Base-by-base conservation (phyloP, 1,140 invertebrate species). In the Grapholita molesta region DNA sequence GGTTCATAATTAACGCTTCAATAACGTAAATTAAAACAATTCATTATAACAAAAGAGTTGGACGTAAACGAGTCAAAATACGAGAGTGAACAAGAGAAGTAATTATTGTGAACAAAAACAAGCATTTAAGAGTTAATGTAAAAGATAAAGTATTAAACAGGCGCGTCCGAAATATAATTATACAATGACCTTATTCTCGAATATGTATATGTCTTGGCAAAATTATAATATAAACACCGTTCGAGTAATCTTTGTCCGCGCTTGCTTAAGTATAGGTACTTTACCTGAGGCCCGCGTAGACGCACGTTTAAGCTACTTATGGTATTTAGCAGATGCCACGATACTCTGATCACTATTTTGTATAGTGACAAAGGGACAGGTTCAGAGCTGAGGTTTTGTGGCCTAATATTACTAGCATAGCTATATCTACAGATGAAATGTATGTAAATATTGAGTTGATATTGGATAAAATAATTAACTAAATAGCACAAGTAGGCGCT, bases 161-260 rank as follows among this genome's bases (percentile, higher is more conserved):
- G 55, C 55, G 73, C 72, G 76, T 76, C 75, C 72, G 70, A 79
- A 83, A 82, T 77, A 84, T 76, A 82, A 82, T 86, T 84, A 86
- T 81, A 84, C 68, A 71, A 75, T n/a, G 25, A 23, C 23, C 9
- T 57, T 12, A 57, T 30, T 25, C 28, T 61, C 12, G 15, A 25
- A 61, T 25, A 9, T 28, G 11, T n/a, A 30, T 30, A 25, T n/a
- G 55, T 12, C 0, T 23, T 25, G 25, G 25, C 11, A 32, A 32
- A 32, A 32, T n/a, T n/a, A n/a, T 18, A 12, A 32, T 30, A 18
- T 33, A 0, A 32, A 21, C 21, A 64, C 4, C 42, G 21, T 48
- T 6, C 3, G 5, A 5, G 12, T 38, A 38, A n/a, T 38, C n/a
- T 38, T 9, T 38, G 12, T 35, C 12, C n/a, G 33, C 4, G 28